Percentiles rank a stretch among this genome's conserved stretches.
phyloP scores from a whole-genome alignment of 2,888 invertebrate genomes.

The Vandiemenella viatica region DNA sequence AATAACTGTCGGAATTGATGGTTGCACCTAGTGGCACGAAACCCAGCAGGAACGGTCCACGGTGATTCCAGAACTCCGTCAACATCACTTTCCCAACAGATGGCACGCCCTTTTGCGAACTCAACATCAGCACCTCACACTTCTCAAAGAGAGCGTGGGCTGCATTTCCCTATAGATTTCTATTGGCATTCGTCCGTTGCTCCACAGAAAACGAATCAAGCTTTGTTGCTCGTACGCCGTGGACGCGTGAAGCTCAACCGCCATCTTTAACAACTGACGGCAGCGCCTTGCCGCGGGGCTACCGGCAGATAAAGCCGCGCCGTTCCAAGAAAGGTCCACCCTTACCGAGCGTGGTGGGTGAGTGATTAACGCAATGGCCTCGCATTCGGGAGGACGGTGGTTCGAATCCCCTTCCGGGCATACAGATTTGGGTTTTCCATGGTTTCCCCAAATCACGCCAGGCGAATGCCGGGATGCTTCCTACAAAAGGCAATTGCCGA shows the following conservation, averaged over 20 bases:
- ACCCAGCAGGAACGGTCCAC: background rate
- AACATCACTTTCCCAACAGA: background rate
- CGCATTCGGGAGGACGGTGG: no score
- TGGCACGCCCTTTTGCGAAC: background rate
- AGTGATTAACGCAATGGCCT: no score
- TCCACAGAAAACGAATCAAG: background rate
- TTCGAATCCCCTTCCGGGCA: no score
- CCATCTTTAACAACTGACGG: background rate
- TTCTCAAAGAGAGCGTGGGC: background rate
- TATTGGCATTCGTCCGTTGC: background rate
- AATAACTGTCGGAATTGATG: background rate
- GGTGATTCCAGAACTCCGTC: background rate
- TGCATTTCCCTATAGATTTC: background rate
- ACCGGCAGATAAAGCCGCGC: background rate
- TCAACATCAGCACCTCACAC: background rate
- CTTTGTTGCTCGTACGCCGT: constrained; percentile 1
- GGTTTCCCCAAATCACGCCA: no score
- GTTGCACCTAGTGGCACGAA: background rate
- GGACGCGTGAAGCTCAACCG: constrained; percentile 1
- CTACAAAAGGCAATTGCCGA: no score
- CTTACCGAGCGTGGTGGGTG: background rate
- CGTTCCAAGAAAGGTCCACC: background rate
- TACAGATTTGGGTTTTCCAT: no score
- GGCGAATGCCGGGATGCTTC: no score
- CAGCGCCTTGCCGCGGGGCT: background rate